Conservation (phyloP, 2,113 vertebrate species). For the Amphiprion percula region DNA sequence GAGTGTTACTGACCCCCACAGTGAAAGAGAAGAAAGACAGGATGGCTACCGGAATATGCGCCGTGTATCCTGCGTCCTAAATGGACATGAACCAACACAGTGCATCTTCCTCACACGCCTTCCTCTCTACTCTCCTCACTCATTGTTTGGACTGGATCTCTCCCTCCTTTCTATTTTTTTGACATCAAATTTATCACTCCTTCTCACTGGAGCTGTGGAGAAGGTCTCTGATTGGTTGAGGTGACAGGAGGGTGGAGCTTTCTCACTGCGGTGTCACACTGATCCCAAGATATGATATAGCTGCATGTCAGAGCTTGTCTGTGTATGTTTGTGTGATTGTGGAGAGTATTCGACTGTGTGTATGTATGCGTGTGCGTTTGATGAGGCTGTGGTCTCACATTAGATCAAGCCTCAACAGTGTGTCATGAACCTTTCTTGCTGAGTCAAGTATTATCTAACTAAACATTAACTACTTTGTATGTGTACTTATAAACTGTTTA, state of each 20-base stretch:
- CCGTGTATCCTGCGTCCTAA: conserved; percentile 24
- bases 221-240: conserved; percentile 70
- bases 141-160: conserved; percentile 14
- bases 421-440: conserved; percentile 52
- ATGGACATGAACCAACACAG: conserved; percentile 34
- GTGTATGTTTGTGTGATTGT: conserved; percentile 44
- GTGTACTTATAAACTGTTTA: conserved; percentile 69
- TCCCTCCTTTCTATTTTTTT: not conserved
- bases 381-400: conserved; percentile 32
- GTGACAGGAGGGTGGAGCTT: conserved; percentile 64
- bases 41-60: conserved; percentile 49
- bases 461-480: conserved; percentile 69
- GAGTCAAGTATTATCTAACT: conserved; percentile 54
- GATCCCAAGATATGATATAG: conserved; percentile 49
- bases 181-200: conserved; percentile 8
- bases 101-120: conserved; percentile 44
- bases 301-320: conserved; percentile 66
- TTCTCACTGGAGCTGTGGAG: conserved; percentile 46
- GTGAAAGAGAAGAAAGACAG: conserved; percentile 49
- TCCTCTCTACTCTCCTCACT: conserved; percentile 15
- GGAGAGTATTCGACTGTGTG: conserved; percentile 29
- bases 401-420: not conserved
- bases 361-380: conserved; percentile 41
- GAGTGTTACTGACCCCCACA: conserved; percentile 61
- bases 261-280: conserved; percentile 33